Evolutionary conservation across 2,113 vertebrate species (phyloP), one percentile per base, ranked within the genome.

Genomic region (Carollia perspicillata): DNA sequence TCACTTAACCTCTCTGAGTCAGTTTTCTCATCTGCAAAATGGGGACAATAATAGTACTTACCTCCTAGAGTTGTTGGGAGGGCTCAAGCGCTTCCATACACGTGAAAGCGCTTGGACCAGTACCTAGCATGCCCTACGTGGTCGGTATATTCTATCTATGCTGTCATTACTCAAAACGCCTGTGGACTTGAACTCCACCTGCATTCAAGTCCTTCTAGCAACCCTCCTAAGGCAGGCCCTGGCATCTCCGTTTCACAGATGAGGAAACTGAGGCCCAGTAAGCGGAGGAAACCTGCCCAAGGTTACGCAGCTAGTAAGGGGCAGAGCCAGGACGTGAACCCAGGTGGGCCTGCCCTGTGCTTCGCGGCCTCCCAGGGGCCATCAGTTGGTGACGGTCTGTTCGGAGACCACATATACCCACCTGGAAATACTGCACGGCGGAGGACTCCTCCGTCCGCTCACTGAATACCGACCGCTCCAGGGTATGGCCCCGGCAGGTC

Each of bases 351-450:
- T 89, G 42, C 26, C 69, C 47, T 49, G 26, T 37, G 79, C 84
- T 68, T 16, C 1, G 0, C 2, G 0, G 90, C 65, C 77, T 94
- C 93, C 58, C 74, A 0, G 75, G 47, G 13, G 42, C 35, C 75
- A 78, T 20, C 28, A 1, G 5, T 60, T 0, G 17, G n/a, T 0
- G 0, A 33, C 0, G 8, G 51, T n/a, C 49, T 53, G 63, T 65
- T 35, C 37, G 0, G 72, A 44, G 63, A 63, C 2, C 1, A 26
- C 7, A 0, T 6, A 20, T 28, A 58, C 91, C 84, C 98, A 99
- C 99, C 99, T 99, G 99, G 98, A 99, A 99, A 98, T 99, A 99
- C 98, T 99, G 99, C 95, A 99, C 99, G 14, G 99, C 99, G 16
- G 99, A 99, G 60, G 99, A 99, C 94, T 99, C 99, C 97, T 99